Base-by-base conservation (phyloP, 2,113 vertebrate genomes). In the Ictalurus furcatus region DNA sequence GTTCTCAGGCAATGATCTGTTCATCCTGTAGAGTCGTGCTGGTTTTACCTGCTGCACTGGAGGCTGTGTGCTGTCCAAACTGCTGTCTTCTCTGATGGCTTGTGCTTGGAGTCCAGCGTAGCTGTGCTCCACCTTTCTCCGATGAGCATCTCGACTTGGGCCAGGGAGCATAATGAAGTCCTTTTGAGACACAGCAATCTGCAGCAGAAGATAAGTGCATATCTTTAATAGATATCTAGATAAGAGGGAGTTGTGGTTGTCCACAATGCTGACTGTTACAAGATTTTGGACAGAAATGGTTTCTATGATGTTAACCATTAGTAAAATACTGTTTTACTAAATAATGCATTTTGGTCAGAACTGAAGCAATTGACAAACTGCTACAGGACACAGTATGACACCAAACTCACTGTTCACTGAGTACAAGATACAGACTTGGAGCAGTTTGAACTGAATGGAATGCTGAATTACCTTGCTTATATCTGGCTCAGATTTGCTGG, bases 401-500 rank as follows among this genome's bases (percentile, higher is more conserved):
- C 11, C 13, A 86, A 48, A 14, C 23, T 2, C 44, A 21, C 14
- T 5, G 44, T 88, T 74, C 21, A 83, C 65, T 73, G 78, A 8
- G 23, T 11, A 6, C 37, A 84, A 84, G 19, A 28, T 71, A 56
- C 0, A 88, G 67, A 48, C 23, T 19, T 74, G 30, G 25, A 71
- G 34, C 37, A 58, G 37, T 52, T 6, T 78, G 78, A 37, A 52
- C 17, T 71, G 52, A 84, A 28, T 54, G 34, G 40, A 63, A 65
- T n/a, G 37, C 2, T 86, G 1, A 58, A 65, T 63, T 95, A 99
- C 98, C 97, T 97, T 97, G 95, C 96, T 98, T 94, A 99, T 98
- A 92, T 99, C 98, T 81, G 98, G 97, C 94, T 99, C 98, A 0
- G 98, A 99, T 94, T 96, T 97, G 95, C 98, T 99, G 94, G 96